Percentiles rank a stretch among this genome's conserved stretches.
Evolutionary conservation across 2,888 invertebrate species (phyloP).

Genomic region (Teleiodes luculella): DNA sequence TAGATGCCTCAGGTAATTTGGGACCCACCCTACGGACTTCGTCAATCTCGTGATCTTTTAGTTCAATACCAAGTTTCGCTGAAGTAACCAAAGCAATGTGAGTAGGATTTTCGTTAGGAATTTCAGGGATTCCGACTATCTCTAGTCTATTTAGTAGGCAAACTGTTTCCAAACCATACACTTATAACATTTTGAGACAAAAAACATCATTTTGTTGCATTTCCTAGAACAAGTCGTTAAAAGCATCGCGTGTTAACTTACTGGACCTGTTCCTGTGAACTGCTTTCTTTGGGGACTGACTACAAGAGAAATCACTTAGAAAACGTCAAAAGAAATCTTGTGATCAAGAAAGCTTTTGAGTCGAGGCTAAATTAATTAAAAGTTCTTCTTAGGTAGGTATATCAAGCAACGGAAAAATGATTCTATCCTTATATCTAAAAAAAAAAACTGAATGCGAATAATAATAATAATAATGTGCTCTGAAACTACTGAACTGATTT

Average conservation of each 20-base stretch:
- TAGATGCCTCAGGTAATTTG: too few relatives aligned
- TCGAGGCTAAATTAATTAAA: background rate
- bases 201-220: slow-evolving; percentile 18
- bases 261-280: slow-evolving; percentile 32
- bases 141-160: background rate
- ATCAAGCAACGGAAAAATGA: too few relatives aligned
- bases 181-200: slow-evolving; percentile 14
- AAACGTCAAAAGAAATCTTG: slow-evolving; percentile 20
- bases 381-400: too few relatives aligned
- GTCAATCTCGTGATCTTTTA: too few relatives aligned
- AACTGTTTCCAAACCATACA: background rate
- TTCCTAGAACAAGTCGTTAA: slow-evolving; percentile 28
- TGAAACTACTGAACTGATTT: too few relatives aligned
- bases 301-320: slow-evolving; percentile 48
- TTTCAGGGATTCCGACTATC: background rate
- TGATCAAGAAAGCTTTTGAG: background rate
- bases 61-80: too few relatives aligned
- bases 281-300: slow-evolving; percentile 33
- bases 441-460: too few relatives aligned
- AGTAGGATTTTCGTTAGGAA: too few relatives aligned
- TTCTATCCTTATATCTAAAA: too few relatives aligned
- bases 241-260: slow-evolving; percentile 30
- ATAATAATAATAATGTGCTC: too few relatives aligned
- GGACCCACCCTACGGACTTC: too few relatives aligned
- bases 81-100: too few relatives aligned